Base-by-base conservation (phyloP, 2,797 vertebrate genomes). In the Poeciliopsis paucimaculata region DNA sequence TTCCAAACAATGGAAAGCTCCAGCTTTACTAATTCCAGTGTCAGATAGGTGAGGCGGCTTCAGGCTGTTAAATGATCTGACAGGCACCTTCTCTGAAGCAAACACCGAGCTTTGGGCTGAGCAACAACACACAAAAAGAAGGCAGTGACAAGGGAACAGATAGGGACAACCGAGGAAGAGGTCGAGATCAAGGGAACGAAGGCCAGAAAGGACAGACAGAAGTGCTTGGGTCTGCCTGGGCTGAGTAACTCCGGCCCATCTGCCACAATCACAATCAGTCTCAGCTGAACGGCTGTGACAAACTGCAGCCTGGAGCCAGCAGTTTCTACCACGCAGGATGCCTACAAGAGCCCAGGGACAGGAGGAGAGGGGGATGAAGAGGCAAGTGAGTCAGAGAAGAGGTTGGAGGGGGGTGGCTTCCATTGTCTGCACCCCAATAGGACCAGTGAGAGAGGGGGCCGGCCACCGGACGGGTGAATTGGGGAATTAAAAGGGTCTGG, bases 211-310 rank as follows among this genome's bases (percentile, higher is more conserved):
- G 26, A 53, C 70, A 76, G 76, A 72, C 46, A 80, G 74, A 72
- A 79, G 80, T 71, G 86, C 82, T 84, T 78, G 90, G 85, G 80
- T 91, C 92, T 85, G 92, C 92, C 87, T 81, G 92, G 92, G 89
- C 93, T 88, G 87, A 84, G 87, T 57, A 83, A 90, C 94, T 94
- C 92, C 92, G 86, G 95, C 95, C 96, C 96, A 97, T 97, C 97
- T 97, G 96, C 96, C 86, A 92, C 95, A 93, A 96, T 97, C 95
- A 96, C 92, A 94, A 95, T 96, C 96, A 95, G 96, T 95, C 95
- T 96, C 96, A 95, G 95, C 92, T 96, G 93, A 97, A 95, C 87
- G 95, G 93, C 93, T 94, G 95, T 94, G 95, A 96, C 95, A 96
- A 95, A 95, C 92, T 92, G 87, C 90, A 92, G 92, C 90, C 87